Base-by-base conservation (phyloP, 2,888 invertebrate species). In the Dendrolimus pini region DNA sequence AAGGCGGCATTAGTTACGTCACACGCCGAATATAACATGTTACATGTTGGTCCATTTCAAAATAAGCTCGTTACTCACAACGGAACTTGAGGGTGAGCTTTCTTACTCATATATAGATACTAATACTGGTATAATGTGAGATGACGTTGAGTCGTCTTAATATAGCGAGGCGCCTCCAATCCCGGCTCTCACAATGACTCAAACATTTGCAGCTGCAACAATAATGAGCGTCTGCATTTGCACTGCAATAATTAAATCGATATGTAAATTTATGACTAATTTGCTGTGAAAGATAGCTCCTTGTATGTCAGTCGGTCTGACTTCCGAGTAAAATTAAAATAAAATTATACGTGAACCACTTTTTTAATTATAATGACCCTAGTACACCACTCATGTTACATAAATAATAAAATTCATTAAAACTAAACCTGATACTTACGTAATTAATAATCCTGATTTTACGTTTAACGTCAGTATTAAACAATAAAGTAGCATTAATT, bases 81-180 rank as follows among this genome's bases (percentile, higher is more conserved):
- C 54, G 10, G 53, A 62, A 62, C 65, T 66, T 65, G 60, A 58
- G 56, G 47, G 54, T 59, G 57, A 61, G 63, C 66, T 64, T 67
- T 62, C 62, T 59, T 59, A 62, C 61, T 58, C 60, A 59, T 54
- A 56, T 58, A 42, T 59, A 61, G 47, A 9, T 47, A 10, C 30
- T 60, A 60, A 57, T 56, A 58, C 30, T 60, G 60, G 58, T 56
- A 58, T 61, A 62, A 65, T 58, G 62, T 61, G 65, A 66, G 67
- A 66, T 64, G 64, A 9, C 52, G 74, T 85, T 87, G 87, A 87
- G 86, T 75, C 68, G 52, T 76, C 80, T 77, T 72, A 75, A 84
- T 88, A 78, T 85, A 86, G 83, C 70, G 55, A 70, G 67, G 70
- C 70, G 72, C 69, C 69, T 71, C 66, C 60, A 62, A 63, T 64